Evolutionary conservation across 2,797 vertebrate genomes (phyloP), one percentile per base, ranked within the genome.

Genomic region (Acanthurus leucopareius): DNA sequence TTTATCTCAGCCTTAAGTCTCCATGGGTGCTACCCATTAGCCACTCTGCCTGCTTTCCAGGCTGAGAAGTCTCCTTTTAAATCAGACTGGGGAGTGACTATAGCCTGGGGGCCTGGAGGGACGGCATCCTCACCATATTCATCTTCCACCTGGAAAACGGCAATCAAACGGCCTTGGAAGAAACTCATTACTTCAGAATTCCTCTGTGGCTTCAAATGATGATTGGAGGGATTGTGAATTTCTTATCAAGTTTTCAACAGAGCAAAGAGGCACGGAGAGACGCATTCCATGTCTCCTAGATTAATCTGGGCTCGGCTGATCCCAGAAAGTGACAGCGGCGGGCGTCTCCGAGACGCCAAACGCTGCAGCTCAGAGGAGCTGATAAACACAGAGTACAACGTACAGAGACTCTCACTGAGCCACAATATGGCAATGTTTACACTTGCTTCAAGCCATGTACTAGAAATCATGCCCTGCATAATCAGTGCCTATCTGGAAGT

Each of bases 361-460:
- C n/a, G 6, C 74, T 28, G 64, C 70, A 73, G 75, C 83, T 59
- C 79, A 59, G 74, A 81, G 76, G 77, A 84, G 80, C 80, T 72
- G 80, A 89, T 89, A 81, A 88, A 84, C 84, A 79, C 44, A 67
- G 73, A 85, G 86, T 70, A 60, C 77, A 74, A 70, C 69, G 45
- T 71, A 66, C 75, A 42, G 83, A 84, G 80, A 76, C 70, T 89
- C 90, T 88, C 78, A 42, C 85, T 56, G 73, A 86, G 88, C 75
- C 49, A 70, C 91, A 93, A 91, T 93, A 92, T 92, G 92, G 81
- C 86, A 87, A 85, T 93, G 91, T 93, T 92, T 93, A 91, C 90
- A 91, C 88, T 91, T 76, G 92, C 92, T 91, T 71, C 82, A 64
- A 90, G 92, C 86, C 67, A 89, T 88, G 85, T 89, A 87, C 77